Percentiles rank a stretch among this genome's conserved stretches.
Evolutionary conservation across 1,140 invertebrate genomes (phyloP).

Genomic region (Magallana ariakensis): DNA sequence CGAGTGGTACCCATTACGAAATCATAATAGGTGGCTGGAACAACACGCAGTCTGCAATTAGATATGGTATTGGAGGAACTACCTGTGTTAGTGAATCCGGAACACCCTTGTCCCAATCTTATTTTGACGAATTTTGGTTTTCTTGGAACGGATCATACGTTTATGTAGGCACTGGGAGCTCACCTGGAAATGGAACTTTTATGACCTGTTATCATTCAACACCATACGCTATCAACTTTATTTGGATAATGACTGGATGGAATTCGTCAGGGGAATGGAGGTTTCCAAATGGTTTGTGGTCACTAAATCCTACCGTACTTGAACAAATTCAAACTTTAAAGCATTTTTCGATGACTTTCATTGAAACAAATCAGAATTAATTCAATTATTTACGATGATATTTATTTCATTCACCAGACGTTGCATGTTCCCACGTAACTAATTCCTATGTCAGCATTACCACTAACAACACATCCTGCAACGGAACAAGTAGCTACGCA

Average conservation of each 20-base stretch:
- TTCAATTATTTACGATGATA: no score
- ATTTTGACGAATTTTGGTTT: neutral
- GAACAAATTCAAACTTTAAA: no score
- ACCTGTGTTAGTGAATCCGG: neutral
- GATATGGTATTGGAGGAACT: neutral
- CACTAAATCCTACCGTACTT: no score
- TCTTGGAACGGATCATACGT: neutral
- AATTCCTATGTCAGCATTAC: neutral
- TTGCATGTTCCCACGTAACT: neutral
- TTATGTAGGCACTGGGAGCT: neutral
- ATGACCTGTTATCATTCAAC: neutral
- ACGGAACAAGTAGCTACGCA: neutral
- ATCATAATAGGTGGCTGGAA: neutral
- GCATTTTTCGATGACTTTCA: no score
- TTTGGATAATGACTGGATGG: neutral
- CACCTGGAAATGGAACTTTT: neutral
- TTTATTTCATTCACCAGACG: neutral
- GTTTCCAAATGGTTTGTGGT: neutral
- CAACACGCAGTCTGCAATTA: neutral
- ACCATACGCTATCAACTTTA: neutral
- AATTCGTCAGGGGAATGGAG: neutral
- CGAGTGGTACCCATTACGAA: neutral
- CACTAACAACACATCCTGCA: neutral
- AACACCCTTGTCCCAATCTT: neutral
- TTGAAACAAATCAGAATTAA: no score